Evolutionary conservation across 2,113 vertebrate species (phyloP), one percentile per base, ranked within the genome.

Genomic region (Cololabis saira): DNA sequence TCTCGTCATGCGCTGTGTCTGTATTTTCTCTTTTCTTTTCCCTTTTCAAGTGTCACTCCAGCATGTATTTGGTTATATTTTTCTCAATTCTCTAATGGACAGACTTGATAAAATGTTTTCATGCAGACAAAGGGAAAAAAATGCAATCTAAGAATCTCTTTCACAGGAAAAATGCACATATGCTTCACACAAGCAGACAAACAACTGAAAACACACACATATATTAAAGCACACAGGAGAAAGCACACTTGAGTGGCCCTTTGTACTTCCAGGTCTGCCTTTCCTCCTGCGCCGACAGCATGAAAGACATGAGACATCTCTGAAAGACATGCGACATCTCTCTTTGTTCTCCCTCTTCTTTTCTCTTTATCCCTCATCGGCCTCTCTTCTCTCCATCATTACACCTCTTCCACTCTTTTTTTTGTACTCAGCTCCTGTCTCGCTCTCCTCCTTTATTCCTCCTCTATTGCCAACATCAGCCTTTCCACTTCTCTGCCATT

Each of bases 271-370:
- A 57, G 60, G 71, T 71, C 48, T 74, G 50, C 78, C 61, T 78
- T 74, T 82, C 60, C 18, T 65, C 62, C 66, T 63, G 51, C 69
- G 59, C 62, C 74, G 68, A 81, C 80, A 60, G 61, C 75, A 87
- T 82, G 74, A 88, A 83, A 72, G 60, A 83, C 54, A 67, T 49
- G 74, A 76, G 84, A 83, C 77, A 74, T 84, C 67, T 67, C 71
- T 82, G 71, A 88, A 83, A 72, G 60, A 83, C 54, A 67, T 52
- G 76, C 76, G 84, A 83, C 77, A 74, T 84, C 67, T 67, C 68
- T 76, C 67, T 85, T 84, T 85, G 76, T 83, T 80, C 81, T 33
- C 50, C 51, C 61, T 52, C 19, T 58, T 42, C 65, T 52, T 74
- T 17, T 52, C 66, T 59, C 54, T 59, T 61, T 58, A 76, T 74